Evolutionary conservation across 1,140 invertebrate genomes (phyloP).

Genomic region (Drosophila saltans): DNA sequence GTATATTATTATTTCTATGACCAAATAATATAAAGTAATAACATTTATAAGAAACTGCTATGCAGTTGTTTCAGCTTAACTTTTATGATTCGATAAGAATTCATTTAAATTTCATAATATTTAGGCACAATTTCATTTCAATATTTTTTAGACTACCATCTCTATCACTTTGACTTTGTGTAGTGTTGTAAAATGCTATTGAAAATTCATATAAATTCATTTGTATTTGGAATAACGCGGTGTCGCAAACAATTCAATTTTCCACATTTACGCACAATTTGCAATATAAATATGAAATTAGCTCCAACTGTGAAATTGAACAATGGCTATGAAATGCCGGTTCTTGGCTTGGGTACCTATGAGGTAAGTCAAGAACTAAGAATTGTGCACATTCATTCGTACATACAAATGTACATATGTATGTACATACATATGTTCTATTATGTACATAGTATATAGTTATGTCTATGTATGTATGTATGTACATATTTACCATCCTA

Average conservation of each 20-base stretch:
- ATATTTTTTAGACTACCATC: neutral
- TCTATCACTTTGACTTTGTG: neutral
- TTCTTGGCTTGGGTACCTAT: conserved; percentile 88
- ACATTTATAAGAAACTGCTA: too few relatives aligned
- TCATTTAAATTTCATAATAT: conserved; percentile 16
- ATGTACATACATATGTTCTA: neutral
- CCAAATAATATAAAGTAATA: too few relatives aligned
- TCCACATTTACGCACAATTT: neutral
- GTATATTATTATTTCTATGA: too few relatives aligned
- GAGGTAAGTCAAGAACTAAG: conserved; percentile 82
- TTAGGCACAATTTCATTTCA: neutral
- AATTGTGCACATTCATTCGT: neutral
- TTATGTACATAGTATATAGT: neutral
- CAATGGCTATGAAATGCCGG: conserved; percentile 86
- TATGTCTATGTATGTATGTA: neutral
- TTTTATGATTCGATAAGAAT: neutral
- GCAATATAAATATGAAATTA: conserved; percentile 52
- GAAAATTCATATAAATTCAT: neutral
- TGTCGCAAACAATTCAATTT: neutral
- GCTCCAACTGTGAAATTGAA: conserved; percentile 83
- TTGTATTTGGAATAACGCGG: neutral
- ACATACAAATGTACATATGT: neutral
- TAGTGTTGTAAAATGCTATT: conserved; percentile 18
- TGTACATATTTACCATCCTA: too few relatives aligned
- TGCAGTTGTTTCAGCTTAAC: neutral